Evolutionary conservation across 1,140 invertebrate species (phyloP), one percentile per base, ranked within the genome.

Genomic region (Trichonephila clavipes): DNA sequence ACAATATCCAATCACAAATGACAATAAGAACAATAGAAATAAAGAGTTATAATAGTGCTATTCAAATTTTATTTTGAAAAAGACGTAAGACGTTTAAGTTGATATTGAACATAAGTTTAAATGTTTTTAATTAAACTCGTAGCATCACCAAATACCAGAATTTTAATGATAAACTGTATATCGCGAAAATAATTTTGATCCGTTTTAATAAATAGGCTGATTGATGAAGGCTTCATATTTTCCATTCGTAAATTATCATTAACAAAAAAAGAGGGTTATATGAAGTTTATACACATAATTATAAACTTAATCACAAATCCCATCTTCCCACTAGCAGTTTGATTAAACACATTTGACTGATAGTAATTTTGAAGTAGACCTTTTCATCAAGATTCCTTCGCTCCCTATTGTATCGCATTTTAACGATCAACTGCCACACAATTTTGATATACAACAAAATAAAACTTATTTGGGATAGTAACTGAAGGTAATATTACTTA

Each of bases 361-460:
- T 40, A 81, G 34, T 4, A 40, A 40, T 40, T 40, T 40, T 40
- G 2, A 3, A 40, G 34, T 24, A n/a, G 58, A 61, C 16, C n/a
- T 59, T 40, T 40, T 85, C 58, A 44, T 85, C 58, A 14, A 24
- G 58, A 85, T 85, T 59, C 82, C 5, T 61, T 14, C 82, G 82
- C 82, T 85, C n/a, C 82, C 8, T 85, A 85, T 85, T n/a, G 4
- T 51, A 21, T 12, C 7, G 24, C 12, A n/a, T 61, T 8, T 85
- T n/a, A 44, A 18, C 14, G 58, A 85, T 85, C n/a, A 85, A 61
- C 82, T 85, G 82, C 14, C 82, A 85, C 82, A 59, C 51, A 85
- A 85, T 85, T 85, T 85, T 8, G 44, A 59, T 24, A 5, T 34
- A 81, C n/a, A 85, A 7, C 2, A 44, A 5, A 51, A 83, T 19